phyloP scores from a whole-genome alignment of 2,888 invertebrate species.

The Caradrina clavipalpis region DNA sequence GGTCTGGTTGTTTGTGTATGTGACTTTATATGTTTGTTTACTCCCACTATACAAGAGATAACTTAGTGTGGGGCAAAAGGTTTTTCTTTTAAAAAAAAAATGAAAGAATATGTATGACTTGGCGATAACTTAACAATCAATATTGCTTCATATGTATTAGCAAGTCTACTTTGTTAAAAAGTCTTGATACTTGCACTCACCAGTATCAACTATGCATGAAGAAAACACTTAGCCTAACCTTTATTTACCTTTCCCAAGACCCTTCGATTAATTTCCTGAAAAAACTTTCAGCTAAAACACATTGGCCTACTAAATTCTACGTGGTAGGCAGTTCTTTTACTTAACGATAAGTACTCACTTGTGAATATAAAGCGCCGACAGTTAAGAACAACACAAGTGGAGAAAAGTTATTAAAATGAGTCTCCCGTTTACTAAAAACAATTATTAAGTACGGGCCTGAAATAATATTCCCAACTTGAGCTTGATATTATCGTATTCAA shows the following conservation, averaged over 20 bases:
- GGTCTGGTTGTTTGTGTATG: too few species aligned
- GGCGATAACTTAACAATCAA: too few species aligned
- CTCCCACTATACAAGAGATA: too few species aligned
- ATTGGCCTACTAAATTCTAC: not conserved
- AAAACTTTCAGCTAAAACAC: not conserved
- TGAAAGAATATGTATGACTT: too few species aligned
- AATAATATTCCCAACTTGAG: slow-evolving; percentile 45
- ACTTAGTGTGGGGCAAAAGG: too few species aligned
- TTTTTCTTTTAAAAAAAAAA: too few species aligned
- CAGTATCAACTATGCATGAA: not conserved
- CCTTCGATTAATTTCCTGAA: not conserved
- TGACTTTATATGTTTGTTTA: too few species aligned
- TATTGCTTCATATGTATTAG: too few species aligned
- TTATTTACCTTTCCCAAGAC: not conserved
- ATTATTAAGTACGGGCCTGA: slow-evolving; percentile 30
- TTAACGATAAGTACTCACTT: slow-evolving; percentile 12
- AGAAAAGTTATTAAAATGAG: slow-evolving; percentile 25
- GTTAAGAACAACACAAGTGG: not conserved
- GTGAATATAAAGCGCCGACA: not conserved
- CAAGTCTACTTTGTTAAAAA: not conserved
- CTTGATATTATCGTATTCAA: slow-evolving; percentile 54
- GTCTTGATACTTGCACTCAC: not conserved
- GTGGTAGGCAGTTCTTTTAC: not conserved
- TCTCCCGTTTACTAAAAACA: slow-evolving; percentile 17
- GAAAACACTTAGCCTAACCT: not conserved